phyloP scores from a whole-genome alignment of 2,888 invertebrate species.

The Pandemis heparana region DNA sequence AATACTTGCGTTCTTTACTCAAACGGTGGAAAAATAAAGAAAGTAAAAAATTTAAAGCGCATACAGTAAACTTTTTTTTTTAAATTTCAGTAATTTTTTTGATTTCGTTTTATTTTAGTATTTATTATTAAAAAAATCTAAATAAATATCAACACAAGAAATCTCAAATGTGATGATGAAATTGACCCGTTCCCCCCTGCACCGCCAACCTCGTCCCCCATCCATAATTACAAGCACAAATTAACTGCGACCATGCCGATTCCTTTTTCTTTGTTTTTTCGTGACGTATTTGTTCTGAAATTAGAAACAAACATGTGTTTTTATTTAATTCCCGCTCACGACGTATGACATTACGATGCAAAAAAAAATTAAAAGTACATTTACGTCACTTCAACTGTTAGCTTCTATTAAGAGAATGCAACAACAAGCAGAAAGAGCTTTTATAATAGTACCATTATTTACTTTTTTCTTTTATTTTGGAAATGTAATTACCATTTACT shows the following conservation, averaged over 20 bases:
- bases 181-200: conserved; percentile 3
- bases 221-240: conserved; percentile 15
- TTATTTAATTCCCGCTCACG: neutral
- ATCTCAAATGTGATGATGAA: neutral
- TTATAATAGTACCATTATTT: neutral
- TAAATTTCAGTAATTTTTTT: too few relatives aligned
- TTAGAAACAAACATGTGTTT: neutral
- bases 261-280: neutral
- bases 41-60: too few relatives aligned
- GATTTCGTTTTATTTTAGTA: too few relatives aligned
- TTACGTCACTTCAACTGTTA: neutral
- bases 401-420: neutral
- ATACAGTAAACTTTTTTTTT: too few relatives aligned
- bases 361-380: neutral
- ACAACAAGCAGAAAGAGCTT: neutral
- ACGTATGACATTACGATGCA: neutral
- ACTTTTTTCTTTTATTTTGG: neutral
- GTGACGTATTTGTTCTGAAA: neutral
- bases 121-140: neutral
- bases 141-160: neutral
- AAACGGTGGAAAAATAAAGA: too few relatives aligned
- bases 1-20: neutral
- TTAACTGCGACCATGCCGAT: conserved; percentile 11
- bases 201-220: conserved; percentile 7
- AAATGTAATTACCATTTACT: too few relatives aligned